Conservation (phyloP, 2,797 vertebrate genomes). For the Sebastes vulpes region DNA sequence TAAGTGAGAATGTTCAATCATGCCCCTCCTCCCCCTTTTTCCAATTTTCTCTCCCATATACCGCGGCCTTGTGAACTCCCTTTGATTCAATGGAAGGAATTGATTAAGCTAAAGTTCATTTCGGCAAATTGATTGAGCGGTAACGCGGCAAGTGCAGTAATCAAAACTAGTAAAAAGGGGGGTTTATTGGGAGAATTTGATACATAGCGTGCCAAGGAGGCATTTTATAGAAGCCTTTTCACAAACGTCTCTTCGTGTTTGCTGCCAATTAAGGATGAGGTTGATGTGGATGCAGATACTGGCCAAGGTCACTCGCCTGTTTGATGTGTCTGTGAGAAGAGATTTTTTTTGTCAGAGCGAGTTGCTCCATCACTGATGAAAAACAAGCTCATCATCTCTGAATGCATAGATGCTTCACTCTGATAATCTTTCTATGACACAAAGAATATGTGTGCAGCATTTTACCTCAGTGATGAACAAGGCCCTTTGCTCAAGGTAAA, state of each 20-base stretch:
- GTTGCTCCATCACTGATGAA: conserved; percentile 23
- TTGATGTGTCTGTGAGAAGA: conserved; percentile 38
- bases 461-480: conserved; percentile 7
- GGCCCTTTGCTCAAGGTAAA: conserved; percentile 22
- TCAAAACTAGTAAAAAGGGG: conserved; percentile 58
- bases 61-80: conserved; percentile 42
- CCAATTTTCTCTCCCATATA: conserved; percentile 61
- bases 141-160: conserved; percentile 61
- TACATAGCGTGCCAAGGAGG: conserved; percentile 41
- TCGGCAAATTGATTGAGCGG: conserved; percentile 65
- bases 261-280: conserved; percentile 57
- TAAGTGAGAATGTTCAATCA: conserved; percentile 69
- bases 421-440: conserved; percentile 41
- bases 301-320: conserved; percentile 63
- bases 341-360: conserved; percentile 46
- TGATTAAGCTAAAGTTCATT: conserved; percentile 75
- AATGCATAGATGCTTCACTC: conserved; percentile 36
- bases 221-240: conserved; percentile 30
- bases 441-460: neutral
- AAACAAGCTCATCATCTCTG: conserved; percentile 44
- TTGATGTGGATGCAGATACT: conserved; percentile 68
- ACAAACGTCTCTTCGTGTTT: conserved; percentile 44
- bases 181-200: conserved; percentile 43
- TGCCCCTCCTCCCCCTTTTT: conserved; percentile 45
- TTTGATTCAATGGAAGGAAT: conserved; percentile 65